Conservation (phyloP, 2,888 invertebrate species). For the Drosophila borborema region DNA sequence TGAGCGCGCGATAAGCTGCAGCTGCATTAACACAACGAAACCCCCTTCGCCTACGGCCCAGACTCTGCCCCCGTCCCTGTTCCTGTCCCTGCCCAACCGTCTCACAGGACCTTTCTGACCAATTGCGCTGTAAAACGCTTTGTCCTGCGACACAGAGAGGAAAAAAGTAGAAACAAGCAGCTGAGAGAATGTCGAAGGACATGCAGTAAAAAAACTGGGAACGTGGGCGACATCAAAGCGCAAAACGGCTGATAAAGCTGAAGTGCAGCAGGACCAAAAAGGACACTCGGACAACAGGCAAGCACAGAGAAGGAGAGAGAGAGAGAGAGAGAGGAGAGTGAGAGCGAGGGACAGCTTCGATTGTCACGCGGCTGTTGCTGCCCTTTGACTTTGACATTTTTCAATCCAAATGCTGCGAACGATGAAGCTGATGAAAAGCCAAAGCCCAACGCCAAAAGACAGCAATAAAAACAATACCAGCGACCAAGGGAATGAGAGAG, state of each 20-base stretch:
- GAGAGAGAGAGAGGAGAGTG: not conserved
- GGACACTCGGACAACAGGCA: constrained; percentile 62
- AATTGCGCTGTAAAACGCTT: constrained; percentile 52
- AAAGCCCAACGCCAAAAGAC: constrained; percentile 66
- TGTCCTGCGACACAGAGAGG: constrained; percentile 6
- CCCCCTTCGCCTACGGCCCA: constrained; percentile 1
- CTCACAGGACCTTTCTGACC: constrained; percentile 50
- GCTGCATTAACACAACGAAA: constrained; percentile 52
- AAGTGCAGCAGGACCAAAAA: constrained; percentile 61
- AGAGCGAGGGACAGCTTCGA: constrained; percentile 52
- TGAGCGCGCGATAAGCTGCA: constrained; percentile 72
- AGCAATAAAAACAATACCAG: constrained; percentile 60
- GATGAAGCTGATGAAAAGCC: constrained; percentile 76
- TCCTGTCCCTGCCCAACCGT: not conserved
- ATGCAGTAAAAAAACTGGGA: constrained; percentile 26
- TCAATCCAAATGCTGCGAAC: constrained; percentile 74
- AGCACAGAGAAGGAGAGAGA: not conserved
- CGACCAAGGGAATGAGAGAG: not conserved
- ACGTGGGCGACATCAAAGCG: constrained; percentile 63
- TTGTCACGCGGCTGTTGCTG: constrained; percentile 59
- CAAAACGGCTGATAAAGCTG: constrained; percentile 68
- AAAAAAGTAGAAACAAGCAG: constrained; percentile 9
- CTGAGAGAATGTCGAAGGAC: constrained; percentile 28
- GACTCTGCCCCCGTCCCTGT: not conserved
- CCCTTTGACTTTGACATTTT: constrained; percentile 80